Evolutionary conservation across 23 tunicate genomes (phyloP), one percentile per base, ranked within the genome.

Genomic region (Phallusia fumigata): DNA sequence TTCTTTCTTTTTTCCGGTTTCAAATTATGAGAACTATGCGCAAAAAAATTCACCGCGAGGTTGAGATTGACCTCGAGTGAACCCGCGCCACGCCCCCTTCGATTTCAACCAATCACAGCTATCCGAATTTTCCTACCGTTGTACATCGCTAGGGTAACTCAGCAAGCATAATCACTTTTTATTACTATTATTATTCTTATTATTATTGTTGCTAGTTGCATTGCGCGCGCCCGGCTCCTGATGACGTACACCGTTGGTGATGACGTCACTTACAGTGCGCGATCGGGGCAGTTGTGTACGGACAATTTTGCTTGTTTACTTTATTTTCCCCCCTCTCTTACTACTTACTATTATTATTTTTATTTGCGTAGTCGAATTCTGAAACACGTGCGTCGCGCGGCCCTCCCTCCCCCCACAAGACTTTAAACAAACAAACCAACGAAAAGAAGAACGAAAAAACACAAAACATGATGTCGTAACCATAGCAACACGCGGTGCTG

Each of bases 191-290:
- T 58, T 58, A 58, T 58, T 40, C 47, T 40, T 58, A 58, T 58
- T 58, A 58, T 58, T 58, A 58, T 58, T 58, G 69, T 58, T 58
- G 69, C 69, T 58, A 58, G 69, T 58, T 58, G 69, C 69, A 58
- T 58, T 58, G 11, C 69, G 69, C 69, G 69, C 69, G 26, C 69
- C 69, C 28, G 28, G 69, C 69, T 24, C 69, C 69, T 16, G 69
- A 58, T 58, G 15, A 58, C 69, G 69, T 58, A n/a, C n/a, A n/a
- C n/a, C n/a, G n/a, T n/a, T n/a, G 69, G 2, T 58, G 28, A 58
- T 58, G 69, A 58, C 69, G 69, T 58, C 69, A 58, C 28, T 3
- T 3, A 40, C 47, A 40, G 47, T 40, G 47, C 69, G 69, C 26
- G 69, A 1, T 21, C 18, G 58, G 69, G 69, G 69, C 69, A 16